Conservation (phyloP, 1,140 invertebrate species). For the Saxidomus purpurata region DNA sequence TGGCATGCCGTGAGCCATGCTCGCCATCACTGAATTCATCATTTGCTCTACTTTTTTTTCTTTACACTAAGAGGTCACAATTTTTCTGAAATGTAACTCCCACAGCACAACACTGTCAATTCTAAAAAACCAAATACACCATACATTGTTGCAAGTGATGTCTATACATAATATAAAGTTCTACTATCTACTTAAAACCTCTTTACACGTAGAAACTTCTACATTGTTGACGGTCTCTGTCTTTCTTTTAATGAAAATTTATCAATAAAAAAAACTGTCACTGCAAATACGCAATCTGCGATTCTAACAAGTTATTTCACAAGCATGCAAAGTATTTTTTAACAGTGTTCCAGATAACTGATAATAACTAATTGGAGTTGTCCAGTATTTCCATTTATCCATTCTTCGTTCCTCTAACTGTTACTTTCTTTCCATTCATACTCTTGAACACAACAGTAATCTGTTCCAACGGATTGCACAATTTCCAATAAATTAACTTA, state of each 20-base stretch:
- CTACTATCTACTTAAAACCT: not conserved
- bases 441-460: not conserved
- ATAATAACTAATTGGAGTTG: not conserved
- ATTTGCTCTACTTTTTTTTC: not conserved
- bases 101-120: not conserved
- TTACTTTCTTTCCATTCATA: not conserved
- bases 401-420: not conserved
- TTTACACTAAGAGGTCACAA: not conserved
- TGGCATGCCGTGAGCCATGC: slow-evolving; percentile 49
- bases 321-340: no score
- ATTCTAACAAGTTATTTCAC: no score
- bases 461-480: not conserved
- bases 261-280: no score
- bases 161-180: slow-evolving; percentile 1
- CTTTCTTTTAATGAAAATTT: not conserved
- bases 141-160: not conserved
- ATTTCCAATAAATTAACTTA: slow-evolving; percentile 27
- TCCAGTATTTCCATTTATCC: slow-evolving; percentile 5
- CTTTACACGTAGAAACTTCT: not conserved
- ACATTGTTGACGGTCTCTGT: not conserved
- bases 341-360: no score
- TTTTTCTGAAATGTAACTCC: not conserved
- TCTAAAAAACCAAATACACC: not conserved
- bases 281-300: no score
- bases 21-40: slow-evolving; percentile 57